Base-by-base conservation (phyloP, 2,888 invertebrate genomes). In the Camponotus fellah region DNA sequence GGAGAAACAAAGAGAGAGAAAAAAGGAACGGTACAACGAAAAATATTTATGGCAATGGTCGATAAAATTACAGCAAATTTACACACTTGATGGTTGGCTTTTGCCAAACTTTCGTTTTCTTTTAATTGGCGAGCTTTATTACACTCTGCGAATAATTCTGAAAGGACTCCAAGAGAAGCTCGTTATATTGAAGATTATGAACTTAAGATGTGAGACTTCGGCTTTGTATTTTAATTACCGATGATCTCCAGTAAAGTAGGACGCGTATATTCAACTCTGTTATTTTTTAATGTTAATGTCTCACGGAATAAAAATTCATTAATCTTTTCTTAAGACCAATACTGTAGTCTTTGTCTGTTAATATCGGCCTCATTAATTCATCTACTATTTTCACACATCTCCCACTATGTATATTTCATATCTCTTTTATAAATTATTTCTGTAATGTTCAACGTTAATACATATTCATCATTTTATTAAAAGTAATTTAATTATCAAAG, bases 11-110 rank as follows among this genome's bases (percentile, higher is more conserved):
- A 46, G 21, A 49, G 62, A 68, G 21, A 60, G 62, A 66, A 17
- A 64, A 56, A 58, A 8, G 56, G 68, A 21, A 65, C 79, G 60
- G 46, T 26, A 60, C 72, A 77, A 68, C 60, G 17, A 60, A 60
- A 80, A 80, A 80, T 80, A 80, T 80, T 80, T 80, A 80, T 80
- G 72, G 60, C 79, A 60, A 72, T 46, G 72, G 46, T 80, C 72
- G 79, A 80, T 80, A 80, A 80, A 80, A 80, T 80, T 80, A 72
- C 79, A 60, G 72, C 79, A 9, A 80, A 72, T 80, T 80, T 80
- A 62, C 79, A 79, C 71, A 60, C 60, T 71, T 71, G 79, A 72
- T 60, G 60, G 72, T 72, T 71, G 72, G 72, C 34, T 69, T 71
- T 72, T 72, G 72, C 60, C 46, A 71, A 79, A 79, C 37, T 79